These are phyloP conservation scores for Lacerta viridis DNA, from an alignment of 2,797 vertebrate species.

Conservation along the genomic window DNA sequence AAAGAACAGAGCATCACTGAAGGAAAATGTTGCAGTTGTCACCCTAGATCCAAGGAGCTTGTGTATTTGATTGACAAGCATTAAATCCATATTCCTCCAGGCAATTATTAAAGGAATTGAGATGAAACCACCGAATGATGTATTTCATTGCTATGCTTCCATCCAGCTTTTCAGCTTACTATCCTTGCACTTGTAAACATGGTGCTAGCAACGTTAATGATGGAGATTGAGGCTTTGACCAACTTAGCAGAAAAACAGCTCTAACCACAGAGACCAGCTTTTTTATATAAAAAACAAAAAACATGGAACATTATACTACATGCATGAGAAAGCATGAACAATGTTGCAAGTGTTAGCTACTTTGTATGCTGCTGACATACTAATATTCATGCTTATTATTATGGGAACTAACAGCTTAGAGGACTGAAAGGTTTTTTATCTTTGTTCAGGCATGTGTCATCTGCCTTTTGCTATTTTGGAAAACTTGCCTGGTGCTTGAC, in stretches of 20 bases:
- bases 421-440: not conserved
- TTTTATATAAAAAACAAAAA: too few species aligned
- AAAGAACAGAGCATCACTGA: not conserved
- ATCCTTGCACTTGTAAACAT: constrained; percentile 14
- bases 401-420: constrained; percentile 11
- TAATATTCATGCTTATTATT: constrained; percentile 40
- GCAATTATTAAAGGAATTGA: constrained; percentile 19
- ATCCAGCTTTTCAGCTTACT: constrained; percentile 12
- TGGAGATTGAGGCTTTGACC: not conserved
- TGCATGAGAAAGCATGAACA: not conserved
- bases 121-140: constrained; percentile 9
- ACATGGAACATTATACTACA: not conserved
- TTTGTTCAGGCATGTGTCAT: constrained; percentile 21
- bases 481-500: not conserved
- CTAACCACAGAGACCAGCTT: not conserved
- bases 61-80: constrained; percentile 19
- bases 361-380: constrained; percentile 31
- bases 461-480: constrained; percentile 28
- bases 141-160: constrained; percentile 21
- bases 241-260: constrained; percentile 5
- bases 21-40: not conserved
- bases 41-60: constrained; percentile 14
- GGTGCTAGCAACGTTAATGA: constrained; percentile 2
- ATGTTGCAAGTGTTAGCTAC: constrained; percentile 5
- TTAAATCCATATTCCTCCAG: constrained; percentile 31